Evolutionary conservation across 2,888 invertebrate species (phyloP).

Genomic region (Idaea aversata): DNA sequence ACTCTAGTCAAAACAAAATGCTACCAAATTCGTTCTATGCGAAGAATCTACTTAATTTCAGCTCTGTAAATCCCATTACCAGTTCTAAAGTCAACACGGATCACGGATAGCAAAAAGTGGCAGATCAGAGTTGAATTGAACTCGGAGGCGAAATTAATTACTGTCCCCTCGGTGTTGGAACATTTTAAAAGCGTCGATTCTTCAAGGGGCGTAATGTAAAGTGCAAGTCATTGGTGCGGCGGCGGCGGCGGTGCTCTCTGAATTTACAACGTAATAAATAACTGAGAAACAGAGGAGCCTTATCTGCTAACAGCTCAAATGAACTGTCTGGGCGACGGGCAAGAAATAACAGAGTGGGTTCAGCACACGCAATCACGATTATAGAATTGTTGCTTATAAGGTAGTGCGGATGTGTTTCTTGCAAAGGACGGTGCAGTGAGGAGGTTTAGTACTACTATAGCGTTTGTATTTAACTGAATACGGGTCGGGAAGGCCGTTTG

Average conservation of each 20-base stretch:
- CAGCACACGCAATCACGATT: conserved; percentile 25
- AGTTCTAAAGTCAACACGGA: conserved; percentile 23
- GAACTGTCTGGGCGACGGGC: conserved; percentile 54
- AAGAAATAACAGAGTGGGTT: conserved; percentile 40
- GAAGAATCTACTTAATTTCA: conserved; percentile 13
- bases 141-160: conserved; percentile 72
- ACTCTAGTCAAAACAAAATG: conserved; percentile 6
- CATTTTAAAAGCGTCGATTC: conserved; percentile 61
- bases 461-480: too few relatives aligned
- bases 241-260: conserved; percentile 30
- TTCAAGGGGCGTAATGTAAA: conserved; percentile 43
- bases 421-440: too few relatives aligned
- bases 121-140: conserved; percentile 58
- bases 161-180: conserved; percentile 61
- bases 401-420: conserved; percentile 12
- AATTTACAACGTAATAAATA: conserved; percentile 74
- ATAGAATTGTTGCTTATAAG: conserved; percentile 18
- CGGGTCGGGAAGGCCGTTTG: too few relatives aligned
- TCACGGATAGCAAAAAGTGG: conserved; percentile 42
- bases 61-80: conserved; percentile 21
- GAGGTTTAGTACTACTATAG: too few relatives aligned
- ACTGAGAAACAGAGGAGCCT: conserved; percentile 58
- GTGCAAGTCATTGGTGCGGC: conserved; percentile 69
- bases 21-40: not conserved
- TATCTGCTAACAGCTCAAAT: conserved; percentile 73